These are phyloP conservation scores for Chirona hameri DNA, from an alignment of 2,888 invertebrate genomes.

Conservation along the genomic window DNA sequence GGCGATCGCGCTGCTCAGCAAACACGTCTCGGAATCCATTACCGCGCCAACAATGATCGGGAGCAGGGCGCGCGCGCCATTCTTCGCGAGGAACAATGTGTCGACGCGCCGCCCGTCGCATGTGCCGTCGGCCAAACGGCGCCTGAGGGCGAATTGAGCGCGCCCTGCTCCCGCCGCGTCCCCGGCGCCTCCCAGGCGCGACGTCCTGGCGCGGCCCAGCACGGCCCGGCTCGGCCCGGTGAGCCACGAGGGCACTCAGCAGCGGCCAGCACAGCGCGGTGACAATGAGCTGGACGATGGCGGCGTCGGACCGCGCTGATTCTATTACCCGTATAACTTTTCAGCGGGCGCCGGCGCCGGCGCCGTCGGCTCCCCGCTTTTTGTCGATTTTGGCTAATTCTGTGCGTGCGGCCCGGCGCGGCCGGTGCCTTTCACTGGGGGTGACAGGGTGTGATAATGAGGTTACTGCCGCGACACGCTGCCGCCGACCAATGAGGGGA, in stretches of 20 bases:
- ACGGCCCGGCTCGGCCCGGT: too few species aligned
- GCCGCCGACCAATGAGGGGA: constrained; percentile 24
- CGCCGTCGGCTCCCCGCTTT: not conserved
- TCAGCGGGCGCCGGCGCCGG: not conserved
- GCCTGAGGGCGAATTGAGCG: not conserved
- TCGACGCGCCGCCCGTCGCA: not conserved
- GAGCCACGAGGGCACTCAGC: not conserved
- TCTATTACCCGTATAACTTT: constrained; percentile 29
- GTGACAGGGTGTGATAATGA: constrained; percentile 30
- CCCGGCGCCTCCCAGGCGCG: not conserved
- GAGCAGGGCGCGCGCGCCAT: not conserved
- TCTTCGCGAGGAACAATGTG: constrained; percentile 5
- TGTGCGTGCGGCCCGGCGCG: not conserved
- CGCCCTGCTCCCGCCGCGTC: not conserved
- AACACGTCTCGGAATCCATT: constrained; percentile 1
- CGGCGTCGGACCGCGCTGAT: not conserved
- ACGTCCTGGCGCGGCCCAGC: too few species aligned
- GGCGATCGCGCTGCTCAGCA: not conserved
- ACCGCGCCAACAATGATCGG: constrained; percentile 4
- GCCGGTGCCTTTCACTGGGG: constrained; percentile 3
- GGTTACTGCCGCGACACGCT: not conserved
- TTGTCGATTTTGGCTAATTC: constrained; percentile 30
- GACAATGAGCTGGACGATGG: not conserved
- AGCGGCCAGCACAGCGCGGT: not conserved
- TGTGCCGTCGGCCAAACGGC: not conserved